Base-by-base conservation (phyloP, 2,113 vertebrate species). In the Anthoscopus minutus region DNA sequence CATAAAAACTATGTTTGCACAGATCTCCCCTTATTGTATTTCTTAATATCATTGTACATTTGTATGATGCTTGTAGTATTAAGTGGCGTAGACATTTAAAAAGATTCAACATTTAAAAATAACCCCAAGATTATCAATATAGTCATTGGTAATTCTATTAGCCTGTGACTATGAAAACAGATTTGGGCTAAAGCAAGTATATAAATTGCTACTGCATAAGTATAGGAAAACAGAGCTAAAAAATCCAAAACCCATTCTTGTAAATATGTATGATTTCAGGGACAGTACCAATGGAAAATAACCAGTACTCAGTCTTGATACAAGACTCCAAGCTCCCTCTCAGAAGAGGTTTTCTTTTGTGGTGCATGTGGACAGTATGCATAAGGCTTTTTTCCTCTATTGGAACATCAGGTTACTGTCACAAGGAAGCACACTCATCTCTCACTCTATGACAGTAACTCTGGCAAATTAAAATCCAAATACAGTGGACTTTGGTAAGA, bases 91-190 rank as follows among this genome's bases (percentile, higher is more conserved):
- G 87, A 72, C 67, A 80, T 37, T 79, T 80, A 37, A 90, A 83
- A 61, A 87, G 45, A 93, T 89, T 81, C 67, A 77, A 44, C 35
- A 57, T 30, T 37, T 2, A 92, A 96, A 94, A 94, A 94, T 23
- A 94, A 38, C 45, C 58, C 22, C 48, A 24, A 85, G 76, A 56
- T 90, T 81, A 88, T 80, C 54, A 48, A 54, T 83, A 83, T 2
- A 81, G 67, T 81, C 22, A 58, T 6, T 83, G 66, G 51, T 85
- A 95, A 94, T 89, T 93, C 71, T 85, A n/a, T 93, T 94, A 94
- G 56, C 33, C 62, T 83, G 50, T 88, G 66, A 62, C 91, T 83
- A 94, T 78, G 57, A 96, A 93, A 94, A 60, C 56, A 81, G 48
- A 80, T 90, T 58, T 54, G 22, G 54, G 54, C 54, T 91, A 82